Evolutionary conservation across 1,140 invertebrate species (phyloP), one percentile per base, ranked within the genome.

Genomic region (Drepana arcuata): DNA sequence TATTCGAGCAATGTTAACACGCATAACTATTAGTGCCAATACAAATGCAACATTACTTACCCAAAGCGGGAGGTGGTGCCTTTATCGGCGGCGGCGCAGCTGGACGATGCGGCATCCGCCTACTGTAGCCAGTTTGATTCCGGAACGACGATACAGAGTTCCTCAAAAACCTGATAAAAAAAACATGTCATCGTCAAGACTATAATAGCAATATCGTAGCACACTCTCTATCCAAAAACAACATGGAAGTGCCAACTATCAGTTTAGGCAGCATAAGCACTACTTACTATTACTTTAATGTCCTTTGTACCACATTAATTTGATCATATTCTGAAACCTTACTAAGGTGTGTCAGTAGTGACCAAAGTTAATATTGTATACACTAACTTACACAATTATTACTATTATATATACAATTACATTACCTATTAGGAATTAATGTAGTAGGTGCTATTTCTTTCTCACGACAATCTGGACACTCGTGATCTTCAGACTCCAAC

Each of bases 391-490:
- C 0, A 36, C 15, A 21, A 11, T 16, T 21, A 16, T 18, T 4
- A 27, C 18, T 2, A 7, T 28, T 21, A 12, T 21, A 29, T 10
- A 25, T 35, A 33, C 14, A 1, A 36, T 32, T 10, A 31, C 34
- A 7, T 32, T 53, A 79, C 78, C 84, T 74, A 72, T 98, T 98
- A 0, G 96, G 95, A 48, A 99, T 96, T 7, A 99, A 84, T 2
- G 93, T 95, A 34, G 94, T 94, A 0, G 96, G 95, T 0, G 94
- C 95, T 32, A 97, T 92, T 63, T 95, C 94, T 57, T 92, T 94
- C 70, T 97, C 93, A 25, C 93, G 90, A 75, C 97, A 99, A 62
- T 93, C 91, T 5, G 96, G 96, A 83, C 97, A 99, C 65, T 96
- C 92, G 50, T 96, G 93, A 38, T 97, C 93, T 60, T 98, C 96